These are phyloP conservation scores for Pachypanchax playfairii DNA, from an alignment of 2,113 vertebrate species.

Conservation along the genomic window DNA sequence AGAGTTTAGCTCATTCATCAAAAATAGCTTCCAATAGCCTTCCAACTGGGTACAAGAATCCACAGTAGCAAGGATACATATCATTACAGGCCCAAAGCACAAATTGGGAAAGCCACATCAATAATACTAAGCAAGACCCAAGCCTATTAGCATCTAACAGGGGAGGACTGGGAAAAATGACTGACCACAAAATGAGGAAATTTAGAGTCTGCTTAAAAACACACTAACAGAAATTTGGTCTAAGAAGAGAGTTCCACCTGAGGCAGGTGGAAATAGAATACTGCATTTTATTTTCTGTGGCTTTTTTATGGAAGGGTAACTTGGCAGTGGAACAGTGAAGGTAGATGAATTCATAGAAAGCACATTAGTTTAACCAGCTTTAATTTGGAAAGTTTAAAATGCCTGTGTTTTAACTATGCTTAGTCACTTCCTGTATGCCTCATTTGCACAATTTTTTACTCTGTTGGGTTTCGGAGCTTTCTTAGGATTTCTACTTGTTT, in stretches of 20 bases:
- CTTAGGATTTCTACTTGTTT: no score
- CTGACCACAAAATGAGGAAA: conserved; percentile 63
- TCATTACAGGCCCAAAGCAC: conserved; percentile 47
- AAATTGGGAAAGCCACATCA: conserved; percentile 52
- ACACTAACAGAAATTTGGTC: conserved; percentile 75
- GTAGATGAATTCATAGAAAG: conserved; percentile 59
- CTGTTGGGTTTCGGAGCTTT: no score
- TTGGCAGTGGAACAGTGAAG: conserved; percentile 64
- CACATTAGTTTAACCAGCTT: conserved; percentile 40
- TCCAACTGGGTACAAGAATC: conserved; percentile 51
- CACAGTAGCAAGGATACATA: conserved; percentile 56
- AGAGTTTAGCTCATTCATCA: conserved; percentile 60
- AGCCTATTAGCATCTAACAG: conserved; percentile 70
- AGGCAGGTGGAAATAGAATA: conserved; percentile 78
- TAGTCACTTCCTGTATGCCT: conserved; percentile 21
- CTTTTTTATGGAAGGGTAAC: conserved; percentile 52
- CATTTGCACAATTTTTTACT: conserved; percentile 17
- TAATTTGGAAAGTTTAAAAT: conserved; percentile 60
- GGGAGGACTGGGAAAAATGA: conserved; percentile 55
- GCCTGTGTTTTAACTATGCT: conserved; percentile 46
- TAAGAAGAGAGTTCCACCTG: conserved; percentile 58
- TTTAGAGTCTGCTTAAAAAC: conserved; percentile 42
- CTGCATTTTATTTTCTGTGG: conserved; percentile 76
- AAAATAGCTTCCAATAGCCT: conserved; percentile 49
- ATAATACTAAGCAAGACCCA: conserved; percentile 48